Evolutionary conservation across 2,888 invertebrate genomes (phyloP).

Genomic region (Chesias legatella): DNA sequence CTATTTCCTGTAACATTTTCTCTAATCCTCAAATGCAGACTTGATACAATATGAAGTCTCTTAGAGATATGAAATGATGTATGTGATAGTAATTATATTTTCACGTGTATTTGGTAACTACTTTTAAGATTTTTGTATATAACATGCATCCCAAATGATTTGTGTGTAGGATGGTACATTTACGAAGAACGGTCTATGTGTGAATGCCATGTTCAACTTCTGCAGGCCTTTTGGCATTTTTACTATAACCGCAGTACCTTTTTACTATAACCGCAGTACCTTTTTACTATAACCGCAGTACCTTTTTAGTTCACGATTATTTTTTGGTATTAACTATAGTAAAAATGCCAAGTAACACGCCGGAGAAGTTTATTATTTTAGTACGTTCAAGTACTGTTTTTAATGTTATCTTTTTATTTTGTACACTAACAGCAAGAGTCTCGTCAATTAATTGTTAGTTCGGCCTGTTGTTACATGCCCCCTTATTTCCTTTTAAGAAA

Average conservation of each 20-base stretch:
- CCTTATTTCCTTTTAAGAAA: too few relatives aligned
- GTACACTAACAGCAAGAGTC: constrained; percentile 33
- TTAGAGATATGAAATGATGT: constrained; percentile 39
- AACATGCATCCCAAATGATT: constrained; percentile 30
- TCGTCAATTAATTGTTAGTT: constrained; percentile 44
- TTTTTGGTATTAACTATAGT: constrained; percentile 22
- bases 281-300: constrained; percentile 7
- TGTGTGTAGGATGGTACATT: constrained; percentile 25
- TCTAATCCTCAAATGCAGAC: constrained; percentile 28
- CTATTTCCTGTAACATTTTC: too few relatives aligned
- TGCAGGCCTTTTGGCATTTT: constrained; percentile 8
- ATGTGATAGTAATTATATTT: constrained; percentile 48
- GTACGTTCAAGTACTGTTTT: constrained; percentile 43
- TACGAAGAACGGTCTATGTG: constrained; percentile 19
- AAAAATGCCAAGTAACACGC: constrained; percentile 26
- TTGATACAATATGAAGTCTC: constrained; percentile 36
- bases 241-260: background rate
- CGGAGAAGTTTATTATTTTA: constrained; percentile 31
- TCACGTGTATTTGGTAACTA: constrained; percentile 31
- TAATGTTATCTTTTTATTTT: constrained; percentile 34
- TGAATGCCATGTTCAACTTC: constrained; percentile 8
- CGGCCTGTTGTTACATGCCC: constrained; percentile 27
- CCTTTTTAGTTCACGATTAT: too few relatives aligned
- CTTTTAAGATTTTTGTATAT: constrained; percentile 39
- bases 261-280: too few relatives aligned